Evolutionary conservation across 2,888 invertebrate species (phyloP).

Genomic region (Brenthis daphne): DNA sequence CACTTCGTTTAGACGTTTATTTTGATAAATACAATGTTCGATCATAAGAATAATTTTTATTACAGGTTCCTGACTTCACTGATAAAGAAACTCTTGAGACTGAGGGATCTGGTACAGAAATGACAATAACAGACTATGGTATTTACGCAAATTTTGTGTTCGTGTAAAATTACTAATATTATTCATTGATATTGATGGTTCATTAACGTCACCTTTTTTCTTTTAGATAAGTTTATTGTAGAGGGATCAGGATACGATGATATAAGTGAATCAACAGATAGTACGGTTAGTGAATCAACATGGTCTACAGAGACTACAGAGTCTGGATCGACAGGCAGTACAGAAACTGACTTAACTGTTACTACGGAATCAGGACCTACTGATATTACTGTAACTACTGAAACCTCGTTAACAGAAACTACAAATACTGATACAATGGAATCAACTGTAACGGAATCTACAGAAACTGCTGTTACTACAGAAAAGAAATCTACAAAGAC

Average conservation of each 20-base stretch:
- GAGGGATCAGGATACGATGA: slow-evolving; percentile 6
- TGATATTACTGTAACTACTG: background rate
- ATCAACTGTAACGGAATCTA: slow-evolving; percentile 10
- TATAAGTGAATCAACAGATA: slow-evolving; percentile 21
- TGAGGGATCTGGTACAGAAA: slow-evolving; percentile 1
- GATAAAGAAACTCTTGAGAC: slow-evolving; percentile 10
- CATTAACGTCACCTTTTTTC: background rate
- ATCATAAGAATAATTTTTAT: background rate
- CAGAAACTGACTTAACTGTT: slow-evolving; percentile 9
- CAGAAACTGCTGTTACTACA: slow-evolving; percentile 12
- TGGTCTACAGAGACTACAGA: background rate
- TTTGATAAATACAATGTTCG: background rate
- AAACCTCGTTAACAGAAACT: too few species aligned
- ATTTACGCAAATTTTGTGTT: background rate
- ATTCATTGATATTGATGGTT: background rate
- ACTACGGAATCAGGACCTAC: slow-evolving; percentile 2
- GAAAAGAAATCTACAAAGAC: background rate
- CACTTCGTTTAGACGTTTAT: too few species aligned
- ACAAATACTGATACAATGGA: slow-evolving; percentile 8
- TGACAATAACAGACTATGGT: slow-evolving; percentile 1
- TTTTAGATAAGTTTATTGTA: slow-evolving; percentile 1
- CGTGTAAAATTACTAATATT: too few species aligned
- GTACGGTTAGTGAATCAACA: slow-evolving; percentile 20
- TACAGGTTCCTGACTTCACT: slow-evolving; percentile 26
- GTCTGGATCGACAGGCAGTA: background rate